Percentiles rank a stretch among this genome's conserved stretches.
phyloP scores from a whole-genome alignment of 2,888 invertebrate genomes.

The Oxyscelio sp. region DNA sequence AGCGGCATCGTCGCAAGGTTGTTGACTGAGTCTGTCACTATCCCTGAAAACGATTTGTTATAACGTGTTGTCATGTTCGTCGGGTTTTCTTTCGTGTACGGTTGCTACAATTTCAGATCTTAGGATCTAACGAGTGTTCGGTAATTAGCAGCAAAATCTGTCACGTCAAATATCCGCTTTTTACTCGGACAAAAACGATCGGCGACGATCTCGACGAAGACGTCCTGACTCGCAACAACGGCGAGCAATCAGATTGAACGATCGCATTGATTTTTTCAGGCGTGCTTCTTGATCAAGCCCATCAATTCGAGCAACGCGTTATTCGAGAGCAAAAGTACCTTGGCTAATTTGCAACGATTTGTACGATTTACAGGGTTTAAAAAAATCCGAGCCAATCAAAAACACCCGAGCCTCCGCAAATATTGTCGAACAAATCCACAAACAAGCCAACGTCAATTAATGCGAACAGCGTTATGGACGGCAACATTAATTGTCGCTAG shows the following conservation, averaged over 20 bases:
- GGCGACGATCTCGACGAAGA: not conserved
- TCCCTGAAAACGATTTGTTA: slow-evolving; percentile 74
- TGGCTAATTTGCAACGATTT: not conserved
- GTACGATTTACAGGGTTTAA: too few relatives aligned
- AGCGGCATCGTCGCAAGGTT: too few relatives aligned
- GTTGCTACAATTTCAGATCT: slow-evolving; percentile 75
- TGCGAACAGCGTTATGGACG: slow-evolving; percentile 43
- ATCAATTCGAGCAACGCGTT: not conserved
- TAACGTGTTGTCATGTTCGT: slow-evolving; percentile 75
- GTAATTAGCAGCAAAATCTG: slow-evolving; percentile 69
- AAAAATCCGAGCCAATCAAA: slow-evolving; percentile 9
- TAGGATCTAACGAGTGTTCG: slow-evolving; percentile 76
- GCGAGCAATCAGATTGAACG: not conserved
- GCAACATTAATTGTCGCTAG: slow-evolving; percentile 54
- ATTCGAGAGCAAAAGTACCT: not conserved
- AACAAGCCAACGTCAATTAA: slow-evolving; percentile 51
- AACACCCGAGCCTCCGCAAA: slow-evolving; percentile 20
- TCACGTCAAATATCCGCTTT: slow-evolving; percentile 66
- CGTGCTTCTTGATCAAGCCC: not conserved
- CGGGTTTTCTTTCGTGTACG: slow-evolving; percentile 72
- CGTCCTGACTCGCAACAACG: not conserved
- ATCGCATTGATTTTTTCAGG: not conserved
- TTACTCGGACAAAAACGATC: not conserved
- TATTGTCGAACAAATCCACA: too few relatives aligned
- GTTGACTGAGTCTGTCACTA: too few relatives aligned